Base-by-base conservation (phyloP, 2,797 vertebrate genomes). In the Champsocephalus gunnari region DNA sequence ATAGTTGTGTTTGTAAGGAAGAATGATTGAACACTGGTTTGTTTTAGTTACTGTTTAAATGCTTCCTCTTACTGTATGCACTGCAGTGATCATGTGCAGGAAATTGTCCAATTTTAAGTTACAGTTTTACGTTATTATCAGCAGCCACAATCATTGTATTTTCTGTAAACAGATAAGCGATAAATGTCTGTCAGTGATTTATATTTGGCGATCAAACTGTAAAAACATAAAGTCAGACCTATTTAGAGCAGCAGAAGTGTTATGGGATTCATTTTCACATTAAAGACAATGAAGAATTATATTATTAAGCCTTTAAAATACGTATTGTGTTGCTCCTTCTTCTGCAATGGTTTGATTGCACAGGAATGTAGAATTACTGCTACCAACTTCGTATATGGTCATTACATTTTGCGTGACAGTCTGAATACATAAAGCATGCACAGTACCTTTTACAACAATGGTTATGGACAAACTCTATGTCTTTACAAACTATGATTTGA, bases 111-210 rank as follows among this genome's bases (percentile, higher is more conserved):
- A 60, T 44, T 64, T 77, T 56, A 38, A 55, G 21, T 51, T 59
- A 45, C 1, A 0, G 45, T 49, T 82, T 66, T 41, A 43, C 43
- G 48, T 77, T 38, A 50, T 48, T 67, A 54, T 48, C 48, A 51
- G 24, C 38, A 19, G 49, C 65, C 48, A 56, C 9, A 60, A 3
- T 50, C 24, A 48, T 47, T 43, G 9, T 11, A 62, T n/a, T 32
- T 62, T 53, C 49, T 65, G 48, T n/a, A 14, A 48, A 51, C 32
- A 11, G 12, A 21, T 61, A 19, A 55, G 43, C 0, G 1, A 3
- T 69, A 55, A 24, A 77, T 62, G 48, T 50, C 51, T 62, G 66
- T 51, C 55, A 51, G 9, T 57, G 19, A 49, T 73, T 77, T 60
- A 53, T 59, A 64, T 63, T 49, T 63, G 9, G 5, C 58, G 38